Conservation (phyloP, 2,888 invertebrate species). For the Aleiodes alternator region DNA sequence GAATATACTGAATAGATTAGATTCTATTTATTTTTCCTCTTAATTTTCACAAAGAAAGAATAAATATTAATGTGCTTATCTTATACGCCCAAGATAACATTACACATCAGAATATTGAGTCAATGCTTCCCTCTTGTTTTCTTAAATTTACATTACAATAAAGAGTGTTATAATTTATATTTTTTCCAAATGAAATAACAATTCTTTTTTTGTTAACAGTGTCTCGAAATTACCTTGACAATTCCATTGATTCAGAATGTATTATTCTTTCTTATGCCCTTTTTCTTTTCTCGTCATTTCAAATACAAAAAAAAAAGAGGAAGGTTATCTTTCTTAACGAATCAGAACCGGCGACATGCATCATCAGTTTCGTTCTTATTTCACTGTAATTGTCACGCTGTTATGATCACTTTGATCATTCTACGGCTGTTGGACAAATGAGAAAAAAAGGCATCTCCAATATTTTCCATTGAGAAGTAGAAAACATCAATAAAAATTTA, state of each 20-base stretch:
- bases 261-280: no score
- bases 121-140: not conserved
- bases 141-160: conserved; percentile 4
- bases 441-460: not conserved
- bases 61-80: conserved; percentile 4
- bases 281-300: no score
- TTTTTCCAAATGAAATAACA: not conserved
- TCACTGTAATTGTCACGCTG: conserved; percentile 8
- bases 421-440: not conserved
- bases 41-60: not conserved
- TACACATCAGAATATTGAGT: conserved; percentile 1
- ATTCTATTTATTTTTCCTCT: not conserved
- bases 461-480: no score
- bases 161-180: conserved; percentile 1
- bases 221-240: no score
- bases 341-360: conserved; percentile 15
- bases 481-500: not conserved
- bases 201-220: not conserved
- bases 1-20: no score
- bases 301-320: not conserved
- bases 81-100: not conserved
- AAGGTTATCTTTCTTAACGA: not conserved
- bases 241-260: no score
- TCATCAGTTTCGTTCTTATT: not conserved
- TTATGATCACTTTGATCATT: conserved; percentile 24